phyloP scores from a whole-genome alignment of 2,797 vertebrate genomes.

The Crypturellus tataupa region DNA sequence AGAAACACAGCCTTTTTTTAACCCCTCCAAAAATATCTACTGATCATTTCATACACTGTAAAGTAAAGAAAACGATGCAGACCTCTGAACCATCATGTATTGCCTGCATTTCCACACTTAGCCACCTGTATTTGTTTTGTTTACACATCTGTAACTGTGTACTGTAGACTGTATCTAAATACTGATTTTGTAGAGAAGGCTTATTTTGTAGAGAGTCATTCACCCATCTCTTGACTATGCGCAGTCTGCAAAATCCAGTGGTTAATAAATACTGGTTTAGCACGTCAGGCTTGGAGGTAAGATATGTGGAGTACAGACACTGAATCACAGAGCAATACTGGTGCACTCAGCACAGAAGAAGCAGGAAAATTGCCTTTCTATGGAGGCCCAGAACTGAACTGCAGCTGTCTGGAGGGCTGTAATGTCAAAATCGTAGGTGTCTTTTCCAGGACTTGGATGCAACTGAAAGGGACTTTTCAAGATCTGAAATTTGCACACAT shows the following conservation, averaged over 20 bases:
- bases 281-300: not conserved
- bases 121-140: not conserved
- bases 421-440: not conserved
- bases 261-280: not conserved
- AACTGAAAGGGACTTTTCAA: not conserved
- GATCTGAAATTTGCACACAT: not conserved
- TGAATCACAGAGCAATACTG: not conserved
- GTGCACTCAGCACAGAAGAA: rapidly evolving
- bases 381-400: not conserved
- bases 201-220: not conserved
- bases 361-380: not conserved
- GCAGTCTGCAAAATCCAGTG: not conserved
- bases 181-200: not conserved
- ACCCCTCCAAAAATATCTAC: not conserved
- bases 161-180: not conserved
- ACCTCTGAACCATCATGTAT: not conserved
- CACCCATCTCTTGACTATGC: not conserved
- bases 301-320: not conserved
- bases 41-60: not conserved
- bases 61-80: not conserved
- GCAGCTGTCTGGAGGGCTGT: not conserved
- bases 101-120: not conserved
- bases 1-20: not conserved
- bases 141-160: not conserved
- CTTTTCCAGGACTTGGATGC: not conserved